Conservation (phyloP, 2,113 vertebrate genomes). For the Scomber colias region DNA sequence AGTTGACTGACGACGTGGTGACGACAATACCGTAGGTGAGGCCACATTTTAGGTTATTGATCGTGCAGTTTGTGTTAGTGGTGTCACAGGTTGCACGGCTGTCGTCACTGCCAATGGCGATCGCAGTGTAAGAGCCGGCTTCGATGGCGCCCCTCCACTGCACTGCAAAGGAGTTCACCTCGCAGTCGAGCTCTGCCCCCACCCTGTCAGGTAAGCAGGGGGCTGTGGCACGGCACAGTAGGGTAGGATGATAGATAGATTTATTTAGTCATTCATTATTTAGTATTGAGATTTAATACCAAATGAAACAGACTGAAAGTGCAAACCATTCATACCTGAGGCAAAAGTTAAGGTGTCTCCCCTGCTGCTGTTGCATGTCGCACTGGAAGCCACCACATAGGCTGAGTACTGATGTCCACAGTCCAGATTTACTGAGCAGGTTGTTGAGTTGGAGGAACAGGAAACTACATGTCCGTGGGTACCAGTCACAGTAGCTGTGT, state of each 20-base stretch:
- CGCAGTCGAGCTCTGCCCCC: slow-evolving; percentile 74
- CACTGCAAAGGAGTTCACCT: slow-evolving; percentile 72
- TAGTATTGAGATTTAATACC: not conserved
- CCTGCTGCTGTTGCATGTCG: slow-evolving; percentile 76
- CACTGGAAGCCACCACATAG: slow-evolving; percentile 74
- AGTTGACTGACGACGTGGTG: slow-evolving; percentile 63
- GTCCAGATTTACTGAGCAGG: slow-evolving; percentile 74
- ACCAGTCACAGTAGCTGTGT: slow-evolving; percentile 70
- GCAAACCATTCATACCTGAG: slow-evolving; percentile 71
- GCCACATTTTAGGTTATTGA: slow-evolving; percentile 79
- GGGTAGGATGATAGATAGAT: not conserved
- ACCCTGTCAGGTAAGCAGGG: slow-evolving; percentile 81
- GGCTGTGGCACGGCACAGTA: slow-evolving; percentile 64
- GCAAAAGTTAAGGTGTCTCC: slow-evolving; percentile 59
- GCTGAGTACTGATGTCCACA: slow-evolving; percentile 76
- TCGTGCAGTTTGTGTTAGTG: slow-evolving; percentile 69
- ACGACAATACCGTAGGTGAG: slow-evolving; percentile 80
- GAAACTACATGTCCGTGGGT: slow-evolving; percentile 62
- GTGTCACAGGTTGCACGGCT: slow-evolving; percentile 66
- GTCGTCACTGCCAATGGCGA: slow-evolving; percentile 76
- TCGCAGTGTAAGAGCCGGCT: slow-evolving; percentile 66
- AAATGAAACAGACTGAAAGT: not conserved
- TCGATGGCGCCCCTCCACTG: slow-evolving; percentile 69
- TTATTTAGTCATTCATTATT: not conserved
- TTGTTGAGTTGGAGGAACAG: slow-evolving; percentile 75